These are phyloP conservation scores for Cenopis cana DNA, from an alignment of 2,888 invertebrate species.

Conservation along the genomic window DNA sequence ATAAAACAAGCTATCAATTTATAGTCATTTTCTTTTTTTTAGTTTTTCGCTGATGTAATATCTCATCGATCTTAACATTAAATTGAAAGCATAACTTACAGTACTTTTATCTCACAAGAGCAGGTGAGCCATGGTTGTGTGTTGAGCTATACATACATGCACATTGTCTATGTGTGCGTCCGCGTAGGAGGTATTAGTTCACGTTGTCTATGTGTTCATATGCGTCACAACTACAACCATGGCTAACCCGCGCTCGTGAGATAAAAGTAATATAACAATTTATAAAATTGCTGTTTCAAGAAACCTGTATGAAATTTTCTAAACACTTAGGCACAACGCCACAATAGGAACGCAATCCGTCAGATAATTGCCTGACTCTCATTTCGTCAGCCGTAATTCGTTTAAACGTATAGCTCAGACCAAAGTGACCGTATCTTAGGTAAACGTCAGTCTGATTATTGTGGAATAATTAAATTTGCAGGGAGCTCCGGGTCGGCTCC, in stretches of 20 bases:
- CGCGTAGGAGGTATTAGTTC: too few species aligned
- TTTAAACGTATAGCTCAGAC: constrained; percentile 18
- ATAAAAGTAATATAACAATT: too few species aligned
- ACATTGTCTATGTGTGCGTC: too few species aligned
- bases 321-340: not conserved
- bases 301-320: not conserved
- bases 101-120: too few species aligned
- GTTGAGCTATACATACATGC: too few species aligned
- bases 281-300: not conserved
- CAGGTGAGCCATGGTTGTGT: too few species aligned
- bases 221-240: too few species aligned
- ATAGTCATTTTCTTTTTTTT: not conserved
- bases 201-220: too few species aligned
- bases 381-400: constrained; percentile 18
- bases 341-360: not conserved
- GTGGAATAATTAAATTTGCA: constrained; percentile 37
- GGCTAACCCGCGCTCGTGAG: too few species aligned
- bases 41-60: too few species aligned
- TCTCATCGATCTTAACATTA: too few species aligned
- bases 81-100: too few species aligned
- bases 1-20: not conserved
- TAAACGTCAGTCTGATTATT: constrained; percentile 37
- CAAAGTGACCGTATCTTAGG: constrained; percentile 19
- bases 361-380: constrained; percentile 6
- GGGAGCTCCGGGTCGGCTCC: constrained; percentile 11